Percentiles rank a stretch among this genome's conserved stretches.
These are phyloP conservation scores for Calephelis perditalis DNA, from an alignment of 2,888 invertebrate genomes.

Conservation along the genomic window DNA sequence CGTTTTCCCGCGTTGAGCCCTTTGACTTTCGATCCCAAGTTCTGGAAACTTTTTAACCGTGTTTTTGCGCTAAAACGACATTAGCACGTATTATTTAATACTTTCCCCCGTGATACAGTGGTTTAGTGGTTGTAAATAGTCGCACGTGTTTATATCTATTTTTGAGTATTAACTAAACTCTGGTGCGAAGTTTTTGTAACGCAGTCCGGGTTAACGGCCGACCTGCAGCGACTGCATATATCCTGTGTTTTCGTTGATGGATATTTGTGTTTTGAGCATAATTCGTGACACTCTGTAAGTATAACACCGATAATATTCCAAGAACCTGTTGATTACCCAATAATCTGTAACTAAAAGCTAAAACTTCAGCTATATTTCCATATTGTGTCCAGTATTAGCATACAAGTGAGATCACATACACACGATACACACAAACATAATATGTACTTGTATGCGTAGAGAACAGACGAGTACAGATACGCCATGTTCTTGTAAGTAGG, in stretches of 20 bases:
- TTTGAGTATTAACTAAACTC: slow-evolving; percentile 76
- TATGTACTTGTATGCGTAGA: background rate
- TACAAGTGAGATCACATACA: background rate
- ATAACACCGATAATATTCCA: slow-evolving; percentile 70
- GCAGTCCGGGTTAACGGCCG: slow-evolving; percentile 75
- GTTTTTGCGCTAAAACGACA: slow-evolving; percentile 48
- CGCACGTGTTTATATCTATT: slow-evolving; percentile 69
- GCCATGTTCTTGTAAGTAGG: slow-evolving; percentile 3
- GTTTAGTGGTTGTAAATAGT: slow-evolving; percentile 44
- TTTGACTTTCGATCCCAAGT: slow-evolving; percentile 65
- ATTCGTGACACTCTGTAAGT: slow-evolving; percentile 69
- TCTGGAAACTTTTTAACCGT: slow-evolving; percentile 75
- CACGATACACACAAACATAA: background rate
- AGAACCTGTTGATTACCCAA: slow-evolving; percentile 44
- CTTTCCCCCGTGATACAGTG: slow-evolving; percentile 43
- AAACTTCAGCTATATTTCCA: background rate
- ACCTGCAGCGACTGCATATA: slow-evolving; percentile 67
- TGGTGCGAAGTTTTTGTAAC: slow-evolving; percentile 74
- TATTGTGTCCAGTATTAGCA: slow-evolving; percentile 1
- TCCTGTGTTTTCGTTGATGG: slow-evolving; percentile 75
- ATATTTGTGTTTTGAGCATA: slow-evolving; percentile 64
- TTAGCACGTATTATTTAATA: slow-evolving; percentile 40
- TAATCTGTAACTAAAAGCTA: slow-evolving; percentile 11
- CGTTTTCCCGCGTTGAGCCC: slow-evolving; percentile 56
- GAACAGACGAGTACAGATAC: slow-evolving; percentile 4